These are phyloP conservation scores for Castor canadensis DNA, from an alignment of 2,113 vertebrate genomes.

Conservation along the genomic window DNA sequence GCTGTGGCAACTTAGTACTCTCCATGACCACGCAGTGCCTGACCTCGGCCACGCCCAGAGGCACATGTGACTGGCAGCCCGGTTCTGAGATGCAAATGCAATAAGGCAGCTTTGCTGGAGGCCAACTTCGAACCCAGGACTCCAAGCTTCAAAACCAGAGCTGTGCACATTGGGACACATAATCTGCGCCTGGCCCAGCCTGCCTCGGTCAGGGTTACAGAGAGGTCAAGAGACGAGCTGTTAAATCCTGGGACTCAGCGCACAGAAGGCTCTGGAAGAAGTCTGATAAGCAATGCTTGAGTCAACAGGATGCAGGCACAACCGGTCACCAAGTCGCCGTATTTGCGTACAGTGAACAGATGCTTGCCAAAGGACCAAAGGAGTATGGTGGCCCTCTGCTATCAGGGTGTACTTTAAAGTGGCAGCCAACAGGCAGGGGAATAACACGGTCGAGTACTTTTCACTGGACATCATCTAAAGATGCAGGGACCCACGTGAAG, in stretches of 20 bases:
- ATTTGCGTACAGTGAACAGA: constrained; percentile 57
- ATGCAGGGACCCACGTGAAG: no score
- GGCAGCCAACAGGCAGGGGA: neutral
- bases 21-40: accelerated
- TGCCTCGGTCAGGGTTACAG: constrained; percentile 9
- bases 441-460: neutral
- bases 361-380: neutral
- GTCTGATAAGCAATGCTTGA: neutral
- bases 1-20: neutral
- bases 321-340: neutral
- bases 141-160: neutral
- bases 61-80: neutral
- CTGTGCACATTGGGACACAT: neutral
- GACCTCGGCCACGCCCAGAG: neutral
- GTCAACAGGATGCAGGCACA: constrained; percentile 44
- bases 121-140: neutral
- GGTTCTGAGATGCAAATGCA: neutral
- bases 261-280: neutral
- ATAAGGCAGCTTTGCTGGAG: neutral
- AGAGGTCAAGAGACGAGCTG: constrained; percentile 51
- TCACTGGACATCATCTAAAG: no score
- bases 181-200: neutral
- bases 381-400: neutral
- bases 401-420: neutral
- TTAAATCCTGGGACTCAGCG: neutral